Evolutionary conservation across 2,113 vertebrate species (phyloP), one percentile per base, ranked within the genome.

Genomic region (Charadrius vociferus): DNA sequence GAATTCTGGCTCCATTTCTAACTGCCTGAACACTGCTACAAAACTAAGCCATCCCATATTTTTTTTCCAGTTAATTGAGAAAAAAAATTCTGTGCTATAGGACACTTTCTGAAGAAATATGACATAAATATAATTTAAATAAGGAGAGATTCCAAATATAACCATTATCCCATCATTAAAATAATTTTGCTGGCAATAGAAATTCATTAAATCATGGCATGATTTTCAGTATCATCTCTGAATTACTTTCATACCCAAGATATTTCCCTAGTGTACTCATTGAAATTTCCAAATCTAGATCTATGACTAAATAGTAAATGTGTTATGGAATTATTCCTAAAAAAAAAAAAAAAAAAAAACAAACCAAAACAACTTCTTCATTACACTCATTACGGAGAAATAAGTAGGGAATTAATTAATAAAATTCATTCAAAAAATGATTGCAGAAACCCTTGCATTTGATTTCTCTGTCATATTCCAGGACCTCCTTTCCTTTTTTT

Each of bases 401-500:
- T 37, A 70, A 55, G 1, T 41, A 41, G 23, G 12, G 11, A 39
- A 78, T n/a, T 84, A 47, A 74, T 78, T 61, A 55, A 65, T 63
- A 49, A 52, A 92, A 86, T 39, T 27, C 16, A 37, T 72, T 62
- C 0, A 12, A 52, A 52, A 87, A 81, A 27, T 39, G 1, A 16
- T 58, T 62, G 14, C 17, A 63, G 22, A 75, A 92, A 59, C 4
- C 5, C 30, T 68, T 87, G 6, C 4, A 45, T 11, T 32, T 84
- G 13, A 52, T 65, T 89, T 81, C 10, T 87, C 4, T 50, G 7
- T 5, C 34, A 22, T 53, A 34, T 71, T 81, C 6, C 11, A 73
- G 36, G 62, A 68, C 3, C 0, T 18, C 9, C 1, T 43, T 1
- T 0, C 10, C 5, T 81, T 36, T 13, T 15, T 3, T 5, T 17